These are phyloP conservation scores for Buphagus erythrorhynchus DNA, from an alignment of 2,797 vertebrate species.

Conservation along the genomic window DNA sequence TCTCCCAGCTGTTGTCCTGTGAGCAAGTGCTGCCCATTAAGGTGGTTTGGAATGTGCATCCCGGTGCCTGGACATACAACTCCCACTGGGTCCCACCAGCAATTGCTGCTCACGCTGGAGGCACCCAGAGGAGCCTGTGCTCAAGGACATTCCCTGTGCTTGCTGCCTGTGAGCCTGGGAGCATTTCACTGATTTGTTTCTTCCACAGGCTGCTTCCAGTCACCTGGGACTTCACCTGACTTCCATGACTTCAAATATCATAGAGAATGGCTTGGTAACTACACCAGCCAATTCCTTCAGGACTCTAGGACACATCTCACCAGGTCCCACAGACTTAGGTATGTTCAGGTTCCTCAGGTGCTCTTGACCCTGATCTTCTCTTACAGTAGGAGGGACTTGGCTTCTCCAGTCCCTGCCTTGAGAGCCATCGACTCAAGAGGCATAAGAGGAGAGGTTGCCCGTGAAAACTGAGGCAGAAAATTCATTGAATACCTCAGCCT, in stretches of 20 bases:
- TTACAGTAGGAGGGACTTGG: background rate
- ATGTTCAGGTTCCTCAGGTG: background rate
- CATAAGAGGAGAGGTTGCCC: background rate
- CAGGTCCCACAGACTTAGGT: background rate
- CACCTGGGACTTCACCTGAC: background rate
- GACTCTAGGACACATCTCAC: background rate
- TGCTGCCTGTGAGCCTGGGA: background rate
- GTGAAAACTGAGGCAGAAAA: background rate
- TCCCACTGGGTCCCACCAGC: fast-evolving
- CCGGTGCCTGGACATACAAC: fast-evolving
- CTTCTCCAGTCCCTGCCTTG: background rate
- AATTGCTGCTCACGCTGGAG: background rate
- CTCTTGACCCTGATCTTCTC: background rate
- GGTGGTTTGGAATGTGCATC: background rate
- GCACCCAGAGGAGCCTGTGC: background rate
- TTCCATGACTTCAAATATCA: background rate
- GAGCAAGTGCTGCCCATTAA: background rate
- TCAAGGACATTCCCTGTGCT: background rate
- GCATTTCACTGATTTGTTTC: background rate
- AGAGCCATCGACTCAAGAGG: background rate
- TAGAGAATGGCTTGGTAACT: background rate
- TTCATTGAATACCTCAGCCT: background rate
- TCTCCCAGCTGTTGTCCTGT: background rate
- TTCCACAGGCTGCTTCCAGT: background rate
- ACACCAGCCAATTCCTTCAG: background rate